Evolutionary conservation across 2,113 vertebrate genomes (phyloP).

Genomic region (Gadus chalcogrammus): DNA sequence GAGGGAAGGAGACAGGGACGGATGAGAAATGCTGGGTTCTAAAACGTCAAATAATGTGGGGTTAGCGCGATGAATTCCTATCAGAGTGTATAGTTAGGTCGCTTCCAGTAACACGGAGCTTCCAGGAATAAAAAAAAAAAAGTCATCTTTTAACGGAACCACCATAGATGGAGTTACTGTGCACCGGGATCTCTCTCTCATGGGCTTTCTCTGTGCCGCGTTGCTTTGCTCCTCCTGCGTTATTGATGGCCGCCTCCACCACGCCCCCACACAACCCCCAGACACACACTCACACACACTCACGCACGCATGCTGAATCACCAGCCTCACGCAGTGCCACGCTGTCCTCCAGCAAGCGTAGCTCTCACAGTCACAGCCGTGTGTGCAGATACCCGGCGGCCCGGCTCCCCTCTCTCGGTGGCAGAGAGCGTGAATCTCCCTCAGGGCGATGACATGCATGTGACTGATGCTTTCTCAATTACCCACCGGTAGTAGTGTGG

Average conservation of each 20-base stretch:
- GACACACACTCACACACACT: slow-evolving; percentile 19
- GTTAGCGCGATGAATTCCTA: slow-evolving; percentile 1
- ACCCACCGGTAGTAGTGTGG: neutral
- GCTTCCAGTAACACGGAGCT: slow-evolving; percentile 22
- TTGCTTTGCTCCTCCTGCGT: slow-evolving; percentile 30
- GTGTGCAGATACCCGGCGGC: slow-evolving; percentile 17
- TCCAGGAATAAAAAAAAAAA: slow-evolving; percentile 31
- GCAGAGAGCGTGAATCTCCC: slow-evolving; percentile 5
- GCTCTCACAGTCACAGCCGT: slow-evolving; percentile 37
- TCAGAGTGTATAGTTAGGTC: slow-evolving; percentile 35
- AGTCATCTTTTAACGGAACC: slow-evolving; percentile 15
- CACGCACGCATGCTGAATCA: slow-evolving; percentile 15
- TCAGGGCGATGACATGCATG: too few relatives aligned
- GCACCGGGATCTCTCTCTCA: slow-evolving; percentile 32
- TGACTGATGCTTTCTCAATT: too few relatives aligned
- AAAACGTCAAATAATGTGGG: neutral
- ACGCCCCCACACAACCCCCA: neutral
- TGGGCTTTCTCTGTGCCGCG: slow-evolving; percentile 14
- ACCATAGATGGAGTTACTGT: slow-evolving; percentile 35
- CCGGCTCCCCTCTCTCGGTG: slow-evolving; percentile 9
- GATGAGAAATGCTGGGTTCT: neutral
- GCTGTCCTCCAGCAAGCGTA: neutral
- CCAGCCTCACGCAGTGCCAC: slow-evolving; percentile 21
- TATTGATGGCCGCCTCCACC: slow-evolving; percentile 34
- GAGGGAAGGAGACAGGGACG: neutral